Percentiles rank a stretch among this genome's conserved stretches.
phyloP scores from a whole-genome alignment of 2,888 invertebrate genomes.

The Drosophila aldrichi region DNA sequence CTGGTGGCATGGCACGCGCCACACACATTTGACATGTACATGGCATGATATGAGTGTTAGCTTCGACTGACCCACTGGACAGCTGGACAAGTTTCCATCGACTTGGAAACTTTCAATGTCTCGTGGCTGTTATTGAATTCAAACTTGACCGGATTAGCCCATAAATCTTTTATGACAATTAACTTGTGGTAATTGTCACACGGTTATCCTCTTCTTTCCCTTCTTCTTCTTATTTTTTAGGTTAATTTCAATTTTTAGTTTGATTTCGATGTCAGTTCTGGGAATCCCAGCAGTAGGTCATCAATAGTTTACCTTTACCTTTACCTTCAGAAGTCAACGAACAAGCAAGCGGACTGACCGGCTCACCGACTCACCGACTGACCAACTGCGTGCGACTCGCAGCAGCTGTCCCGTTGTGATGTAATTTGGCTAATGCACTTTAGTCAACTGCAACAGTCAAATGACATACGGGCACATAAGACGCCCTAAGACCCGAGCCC shows the following conservation, averaged over 20 bases:
- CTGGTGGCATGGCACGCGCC: conserved; percentile 26
- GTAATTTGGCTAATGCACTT: conserved; percentile 30
- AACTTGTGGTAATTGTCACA: conserved; percentile 29
- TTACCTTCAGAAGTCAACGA: not conserved
- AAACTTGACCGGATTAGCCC: conserved; percentile 6
- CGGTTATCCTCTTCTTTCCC: conserved; percentile 2
- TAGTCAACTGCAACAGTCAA: not conserved
- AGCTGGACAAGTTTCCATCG: conserved; percentile 20
- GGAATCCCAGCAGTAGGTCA: conserved; percentile 33
- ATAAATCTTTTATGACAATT: conserved; percentile 61
- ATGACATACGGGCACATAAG: not conserved
- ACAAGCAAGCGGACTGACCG: too few relatives aligned
- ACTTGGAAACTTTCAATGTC: conserved; percentile 12
- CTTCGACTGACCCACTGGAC: not conserved
- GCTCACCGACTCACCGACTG: too few relatives aligned
- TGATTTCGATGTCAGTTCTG: conserved; percentile 12
- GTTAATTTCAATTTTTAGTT: conserved; percentile 16
- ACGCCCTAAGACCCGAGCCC: not conserved
- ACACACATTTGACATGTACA: conserved; percentile 16
- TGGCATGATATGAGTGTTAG: conserved; percentile 7
- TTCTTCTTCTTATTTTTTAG: too few relatives aligned
- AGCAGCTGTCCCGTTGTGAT: conserved; percentile 18
- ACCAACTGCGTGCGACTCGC: conserved; percentile 18
- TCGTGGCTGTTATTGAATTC: not conserved
- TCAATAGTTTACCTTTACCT: conserved; percentile 1